These are phyloP conservation scores for Diabrotica undecimpunctata DNA, from an alignment of 1,140 invertebrate genomes.

Conservation along the genomic window DNA sequence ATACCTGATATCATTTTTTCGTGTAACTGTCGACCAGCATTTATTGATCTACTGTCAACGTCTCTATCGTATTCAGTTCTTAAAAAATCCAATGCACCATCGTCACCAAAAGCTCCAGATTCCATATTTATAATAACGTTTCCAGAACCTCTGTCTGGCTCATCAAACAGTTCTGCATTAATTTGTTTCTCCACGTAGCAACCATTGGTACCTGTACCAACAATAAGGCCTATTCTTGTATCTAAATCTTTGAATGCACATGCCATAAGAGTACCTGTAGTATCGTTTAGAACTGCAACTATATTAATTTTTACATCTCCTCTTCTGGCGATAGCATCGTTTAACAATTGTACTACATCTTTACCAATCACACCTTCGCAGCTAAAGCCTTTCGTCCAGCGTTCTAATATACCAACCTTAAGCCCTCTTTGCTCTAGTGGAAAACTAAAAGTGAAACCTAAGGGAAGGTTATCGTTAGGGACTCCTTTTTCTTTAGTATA, in stretches of 20 bases:
- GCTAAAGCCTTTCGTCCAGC: constrained; percentile 97
- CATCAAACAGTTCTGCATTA: constrained; percentile 56
- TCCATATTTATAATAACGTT: constrained; percentile 91
- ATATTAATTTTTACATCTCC: constrained; percentile 69
- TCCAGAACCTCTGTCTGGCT: constrained; percentile 58
- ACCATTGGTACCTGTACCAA: constrained; percentile 87
- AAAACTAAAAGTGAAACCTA: constrained; percentile 99
- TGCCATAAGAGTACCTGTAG: constrained; percentile 97
- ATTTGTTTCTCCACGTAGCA: constrained; percentile 90
- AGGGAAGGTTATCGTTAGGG: constrained; percentile 69
- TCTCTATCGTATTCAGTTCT: constrained; percentile 82
- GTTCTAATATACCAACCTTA: constrained; percentile 80
- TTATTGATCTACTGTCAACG: constrained; percentile 80
- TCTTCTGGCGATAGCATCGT: constrained; percentile 73
- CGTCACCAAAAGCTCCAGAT: constrained; percentile 96
- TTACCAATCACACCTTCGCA: constrained; percentile 81
- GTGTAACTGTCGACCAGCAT: constrained; percentile 72
- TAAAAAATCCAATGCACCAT: constrained; percentile 81
- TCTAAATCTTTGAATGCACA: constrained; percentile 93
- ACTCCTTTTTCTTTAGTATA: constrained; percentile 85
- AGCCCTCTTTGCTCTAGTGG: constrained; percentile 88
- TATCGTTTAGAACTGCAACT: constrained; percentile 96
- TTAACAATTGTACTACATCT: constrained; percentile 80
- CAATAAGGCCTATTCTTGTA: constrained; percentile 42
- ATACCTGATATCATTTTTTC: constrained; percentile 93